A percentile compares a stretch with the other conserved stretches of the same genome.
Conservation (phyloP, 2,113 vertebrate species). For the Macrotus californicus region DNA sequence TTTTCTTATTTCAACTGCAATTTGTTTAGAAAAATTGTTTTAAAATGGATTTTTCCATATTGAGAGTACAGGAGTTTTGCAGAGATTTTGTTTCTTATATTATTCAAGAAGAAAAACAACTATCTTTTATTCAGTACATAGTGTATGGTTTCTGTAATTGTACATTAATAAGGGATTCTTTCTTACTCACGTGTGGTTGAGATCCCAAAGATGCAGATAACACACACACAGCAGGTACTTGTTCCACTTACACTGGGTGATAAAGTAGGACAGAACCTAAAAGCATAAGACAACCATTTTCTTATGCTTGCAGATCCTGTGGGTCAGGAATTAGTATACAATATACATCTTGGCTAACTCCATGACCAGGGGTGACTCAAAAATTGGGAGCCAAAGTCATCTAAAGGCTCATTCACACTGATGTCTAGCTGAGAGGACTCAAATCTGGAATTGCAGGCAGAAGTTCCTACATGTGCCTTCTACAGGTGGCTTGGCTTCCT, state of each 20-base stretch:
- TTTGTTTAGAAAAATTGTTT: neutral
- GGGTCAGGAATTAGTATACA: neutral
- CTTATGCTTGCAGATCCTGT: neutral
- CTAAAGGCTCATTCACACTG: neutral
- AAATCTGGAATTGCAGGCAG: neutral
- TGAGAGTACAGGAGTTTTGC: neutral
- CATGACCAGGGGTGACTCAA: neutral
- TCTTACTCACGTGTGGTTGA: neutral
- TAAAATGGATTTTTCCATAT: neutral
- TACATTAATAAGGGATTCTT: neutral
- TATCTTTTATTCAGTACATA: neutral
- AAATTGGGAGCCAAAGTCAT: neutral
- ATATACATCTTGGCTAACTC: neutral
- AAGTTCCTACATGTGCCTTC: neutral
- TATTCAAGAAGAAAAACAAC: neutral
- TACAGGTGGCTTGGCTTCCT: neutral
- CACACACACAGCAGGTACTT: neutral
- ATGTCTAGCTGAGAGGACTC: neutral
- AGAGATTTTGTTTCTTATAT: neutral
- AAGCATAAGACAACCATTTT: neutral
- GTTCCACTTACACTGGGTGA: neutral
- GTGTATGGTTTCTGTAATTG: neutral
- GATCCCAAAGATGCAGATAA: neutral
- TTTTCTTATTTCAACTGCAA: neutral
- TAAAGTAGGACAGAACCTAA: neutral